Conservation (phyloP, 2,797 vertebrate genomes). For the Craterocephalus amniculus region DNA sequence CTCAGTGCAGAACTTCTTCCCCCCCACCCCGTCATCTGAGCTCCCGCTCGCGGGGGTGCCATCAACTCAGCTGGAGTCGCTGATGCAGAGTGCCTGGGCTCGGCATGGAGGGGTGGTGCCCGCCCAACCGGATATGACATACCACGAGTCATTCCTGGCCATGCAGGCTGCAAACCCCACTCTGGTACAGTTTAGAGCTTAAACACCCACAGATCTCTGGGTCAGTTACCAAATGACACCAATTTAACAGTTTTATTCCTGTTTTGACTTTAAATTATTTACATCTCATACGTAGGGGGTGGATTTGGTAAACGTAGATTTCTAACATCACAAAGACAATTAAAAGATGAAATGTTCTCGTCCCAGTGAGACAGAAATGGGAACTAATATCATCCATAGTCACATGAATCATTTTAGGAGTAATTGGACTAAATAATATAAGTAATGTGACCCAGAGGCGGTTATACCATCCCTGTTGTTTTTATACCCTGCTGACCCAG, state of each 20-base stretch:
- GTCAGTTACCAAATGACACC: constrained; percentile 55
- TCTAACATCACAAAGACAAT: neutral
- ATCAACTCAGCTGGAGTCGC: constrained; percentile 87
- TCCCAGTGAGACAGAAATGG: neutral
- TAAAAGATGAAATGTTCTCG: neutral
- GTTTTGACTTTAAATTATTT: constrained; percentile 12
- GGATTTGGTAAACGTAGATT: neutral
- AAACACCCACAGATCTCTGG: constrained; percentile 40
- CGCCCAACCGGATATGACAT: constrained; percentile 78
- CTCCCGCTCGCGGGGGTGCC: constrained; percentile 81
- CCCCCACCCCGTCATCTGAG: constrained; percentile 79
- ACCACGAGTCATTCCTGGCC: constrained; percentile 81
- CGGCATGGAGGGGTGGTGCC: constrained; percentile 74
- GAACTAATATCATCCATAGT: neutral
- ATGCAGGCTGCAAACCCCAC: constrained; percentile 77
- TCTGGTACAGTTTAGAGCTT: constrained; percentile 81
- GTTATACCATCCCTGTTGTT: constrained; percentile 41
- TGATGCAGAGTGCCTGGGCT: constrained; percentile 83
- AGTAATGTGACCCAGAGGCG: constrained; percentile 66
- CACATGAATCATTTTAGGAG: constrained; percentile 30
- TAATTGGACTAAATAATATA: constrained; percentile 38
- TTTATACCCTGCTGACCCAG: constrained; percentile 63
- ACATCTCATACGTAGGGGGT: neutral
- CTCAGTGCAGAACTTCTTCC: constrained; percentile 84
- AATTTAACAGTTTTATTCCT: neutral